These are phyloP conservation scores for Drosophila elegans DNA, from an alignment of 1,140 invertebrate species.

Conservation along the genomic window DNA sequence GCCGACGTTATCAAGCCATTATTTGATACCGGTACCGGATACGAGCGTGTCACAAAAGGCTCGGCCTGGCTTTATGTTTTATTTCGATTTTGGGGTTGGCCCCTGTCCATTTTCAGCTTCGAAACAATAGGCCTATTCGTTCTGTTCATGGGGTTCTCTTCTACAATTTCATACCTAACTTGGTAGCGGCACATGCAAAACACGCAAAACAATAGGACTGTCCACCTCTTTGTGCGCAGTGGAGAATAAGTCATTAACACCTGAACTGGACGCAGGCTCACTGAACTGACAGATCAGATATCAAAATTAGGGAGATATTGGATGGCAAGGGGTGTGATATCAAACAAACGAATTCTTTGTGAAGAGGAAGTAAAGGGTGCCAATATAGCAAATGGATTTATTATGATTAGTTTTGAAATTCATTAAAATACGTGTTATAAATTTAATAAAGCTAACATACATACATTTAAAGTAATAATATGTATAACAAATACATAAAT, in stretches of 20 bases:
- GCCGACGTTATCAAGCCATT: conserved; percentile 57
- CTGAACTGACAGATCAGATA: conserved; percentile 72
- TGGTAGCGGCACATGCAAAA: conserved; percentile 65
- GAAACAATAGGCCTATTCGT: conserved; percentile 62
- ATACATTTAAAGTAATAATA: too few species aligned
- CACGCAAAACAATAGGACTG: conserved; percentile 26
- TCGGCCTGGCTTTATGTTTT: conserved; percentile 28
- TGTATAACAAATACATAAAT: too few species aligned
- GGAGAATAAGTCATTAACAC: conserved; percentile 75
- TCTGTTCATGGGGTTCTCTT: conserved; percentile 17
- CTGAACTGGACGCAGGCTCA: conserved; percentile 67
- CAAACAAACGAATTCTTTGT: not conserved
- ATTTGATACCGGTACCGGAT: conserved; percentile 78
- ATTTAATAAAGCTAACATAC: too few species aligned
- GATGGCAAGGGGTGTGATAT: not conserved
- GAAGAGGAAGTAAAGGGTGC: not conserved
- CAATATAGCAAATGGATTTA: too few species aligned
- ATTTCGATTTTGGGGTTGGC: conserved; percentile 60
- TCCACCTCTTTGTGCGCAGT: conserved; percentile 15
- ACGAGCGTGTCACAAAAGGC: conserved; percentile 75
- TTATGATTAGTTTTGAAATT: too few species aligned
- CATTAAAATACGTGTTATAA: too few species aligned
- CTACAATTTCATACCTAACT: conserved; percentile 60
- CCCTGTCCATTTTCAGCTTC: conserved; percentile 43
- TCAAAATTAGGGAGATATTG: conserved; percentile 14